These are phyloP conservation scores for Gallinago solitaria DNA, from an alignment of 2,797 vertebrate species.

Conservation along the genomic window DNA sequence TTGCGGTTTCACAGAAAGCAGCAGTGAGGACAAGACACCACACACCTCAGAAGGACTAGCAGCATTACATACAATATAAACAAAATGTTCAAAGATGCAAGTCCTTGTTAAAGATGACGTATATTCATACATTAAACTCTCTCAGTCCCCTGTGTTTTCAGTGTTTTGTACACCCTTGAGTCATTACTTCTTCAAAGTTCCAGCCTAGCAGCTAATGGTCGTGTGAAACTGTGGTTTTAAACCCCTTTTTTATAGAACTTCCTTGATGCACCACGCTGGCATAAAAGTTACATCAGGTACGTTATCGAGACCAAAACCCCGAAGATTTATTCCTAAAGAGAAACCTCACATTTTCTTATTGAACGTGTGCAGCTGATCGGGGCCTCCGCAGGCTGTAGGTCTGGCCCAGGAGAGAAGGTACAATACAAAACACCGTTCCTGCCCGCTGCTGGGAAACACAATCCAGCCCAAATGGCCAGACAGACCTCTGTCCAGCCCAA, in stretches of 20 bases:
- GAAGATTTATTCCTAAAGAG: not conserved
- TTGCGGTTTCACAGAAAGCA: not conserved
- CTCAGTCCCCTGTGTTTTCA: not conserved
- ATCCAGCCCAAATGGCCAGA: not conserved
- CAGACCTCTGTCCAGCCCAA: not conserved
- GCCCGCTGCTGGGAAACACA: not conserved
- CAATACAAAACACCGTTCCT: rapidly evolving
- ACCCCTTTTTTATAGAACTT: not conserved
- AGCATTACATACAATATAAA: rapidly evolving
- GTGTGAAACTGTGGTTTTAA: not conserved
- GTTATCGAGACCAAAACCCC: not conserved
- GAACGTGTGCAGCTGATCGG: rapidly evolving
- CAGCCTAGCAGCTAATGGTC: not conserved
- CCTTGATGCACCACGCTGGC: not conserved
- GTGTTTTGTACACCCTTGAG: not conserved
- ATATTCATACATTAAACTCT: not conserved
- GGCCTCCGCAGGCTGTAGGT: not conserved
- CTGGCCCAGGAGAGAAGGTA: not conserved
- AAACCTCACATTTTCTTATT: not conserved
- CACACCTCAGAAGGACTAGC: rapidly evolving
- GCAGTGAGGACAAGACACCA: not conserved
- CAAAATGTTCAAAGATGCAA: not conserved
- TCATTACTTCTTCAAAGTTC: not conserved
- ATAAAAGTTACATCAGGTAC: not conserved
- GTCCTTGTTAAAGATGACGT: not conserved